Evolutionary conservation across 2,888 invertebrate species (phyloP), one percentile per base, ranked within the genome.

Genomic region (Piscicola geometra): DNA sequence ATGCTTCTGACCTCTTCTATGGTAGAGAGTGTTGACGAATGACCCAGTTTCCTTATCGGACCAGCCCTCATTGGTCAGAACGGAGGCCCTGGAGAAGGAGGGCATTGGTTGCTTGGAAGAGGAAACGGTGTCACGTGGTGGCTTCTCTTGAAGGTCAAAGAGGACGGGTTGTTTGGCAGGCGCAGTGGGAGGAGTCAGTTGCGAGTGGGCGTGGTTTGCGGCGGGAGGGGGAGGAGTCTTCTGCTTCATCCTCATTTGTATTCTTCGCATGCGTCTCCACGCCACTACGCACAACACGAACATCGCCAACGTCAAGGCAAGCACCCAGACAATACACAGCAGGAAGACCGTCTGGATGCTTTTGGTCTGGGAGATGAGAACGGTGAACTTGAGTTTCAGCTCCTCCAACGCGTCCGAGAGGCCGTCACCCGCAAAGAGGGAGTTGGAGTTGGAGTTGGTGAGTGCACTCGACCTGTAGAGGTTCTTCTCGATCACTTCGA

Each of bases 331-430:
- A n/a, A 73, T 32, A 36, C 35, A 64, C 25, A 73, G 15, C 1
- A 73, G 21, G 41, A 73, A 73, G 9, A 73, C 52, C 0, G 28
- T 73, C 30, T 73, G 73, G 12, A 35, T 60, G 1, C 64, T 73
- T 28, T 71, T 71, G 52, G 9, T 9, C 5, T 28, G 12, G n/a
- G 21, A 25, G 3, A 56, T 25, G 25, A 25, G 25, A 5, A 18
- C n/a, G 12, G n/a, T n/a, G 25, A 56, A 56, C n/a, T 25, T 9
- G 3, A 18, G 15, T 21, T 56, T 56, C 25, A 56, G n/a, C 3
- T 5, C 60, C 3, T 56, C n/a, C 25, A 56, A 25, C 9, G 60
- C 3, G 12, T 15, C n/a, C 3, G 60, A 9, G 3, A 56, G 5
- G 3, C 15, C 9, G 25, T 56, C 60, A 18, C 5, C n/a, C 5